phyloP scores from a whole-genome alignment of 2,797 vertebrate species.

The Rhinichthys osculus region DNA sequence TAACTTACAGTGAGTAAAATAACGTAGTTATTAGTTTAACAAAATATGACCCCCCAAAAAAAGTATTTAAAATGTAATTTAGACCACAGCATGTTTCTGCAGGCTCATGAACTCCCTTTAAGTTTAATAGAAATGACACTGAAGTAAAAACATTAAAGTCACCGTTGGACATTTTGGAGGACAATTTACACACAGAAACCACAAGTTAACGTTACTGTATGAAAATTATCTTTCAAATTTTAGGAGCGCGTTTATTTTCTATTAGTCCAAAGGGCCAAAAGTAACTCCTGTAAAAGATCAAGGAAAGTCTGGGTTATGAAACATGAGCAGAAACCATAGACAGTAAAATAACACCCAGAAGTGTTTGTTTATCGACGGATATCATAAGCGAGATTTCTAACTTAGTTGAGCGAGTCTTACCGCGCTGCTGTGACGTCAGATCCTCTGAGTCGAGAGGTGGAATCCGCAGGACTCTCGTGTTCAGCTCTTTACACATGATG shows the following conservation, averaged over 20 bases:
- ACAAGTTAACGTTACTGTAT: no score
- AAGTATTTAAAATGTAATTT: background rate
- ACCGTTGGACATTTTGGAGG: background rate
- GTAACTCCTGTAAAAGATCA: background rate
- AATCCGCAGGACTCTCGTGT: conserved; percentile 74
- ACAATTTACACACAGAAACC: no score
- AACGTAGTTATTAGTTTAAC: no score
- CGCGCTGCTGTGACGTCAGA: conserved; percentile 43
- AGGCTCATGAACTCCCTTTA: background rate
- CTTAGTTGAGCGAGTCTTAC: conserved; percentile 58
- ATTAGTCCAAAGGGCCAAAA: background rate
- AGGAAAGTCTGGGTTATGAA: background rate
- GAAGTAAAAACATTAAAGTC: background rate
- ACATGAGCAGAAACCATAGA: background rate
- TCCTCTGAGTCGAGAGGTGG: conserved; percentile 58
- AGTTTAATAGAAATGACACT: no score
- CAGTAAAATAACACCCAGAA: background rate
- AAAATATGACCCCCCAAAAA: no score
- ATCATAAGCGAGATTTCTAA: no score
- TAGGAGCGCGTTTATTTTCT: background rate
- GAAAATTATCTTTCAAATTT: no score
- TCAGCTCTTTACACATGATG: conserved; percentile 75
- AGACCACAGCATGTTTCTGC: background rate
- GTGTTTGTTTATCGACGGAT: background rate
- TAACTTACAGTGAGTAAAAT: no score